Conservation (phyloP, 2,888 invertebrate species). For the Eurois occulta region DNA sequence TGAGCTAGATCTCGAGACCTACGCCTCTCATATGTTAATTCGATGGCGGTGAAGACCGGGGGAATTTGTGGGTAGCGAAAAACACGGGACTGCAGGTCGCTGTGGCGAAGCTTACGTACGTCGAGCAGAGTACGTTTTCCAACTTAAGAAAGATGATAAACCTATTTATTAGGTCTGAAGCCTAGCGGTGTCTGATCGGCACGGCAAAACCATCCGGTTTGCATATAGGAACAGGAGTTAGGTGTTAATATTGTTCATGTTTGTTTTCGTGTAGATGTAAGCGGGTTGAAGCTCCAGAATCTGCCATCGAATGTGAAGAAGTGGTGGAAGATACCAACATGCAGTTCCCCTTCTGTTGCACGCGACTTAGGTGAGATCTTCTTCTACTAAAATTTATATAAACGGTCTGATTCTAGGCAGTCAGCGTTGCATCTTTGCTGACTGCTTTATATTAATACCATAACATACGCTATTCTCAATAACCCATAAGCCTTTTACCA, state of each 20-base stretch:
- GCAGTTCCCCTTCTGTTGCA: slow-evolving; percentile 88
- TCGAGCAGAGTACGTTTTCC: background rate
- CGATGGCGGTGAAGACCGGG: background rate
- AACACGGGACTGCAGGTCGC: too few species aligned
- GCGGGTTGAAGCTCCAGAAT: slow-evolving; percentile 86
- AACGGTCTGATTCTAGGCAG: background rate
- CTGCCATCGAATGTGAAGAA: slow-evolving; percentile 87
- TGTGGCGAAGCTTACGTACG: too few species aligned
- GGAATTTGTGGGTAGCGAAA: background rate
- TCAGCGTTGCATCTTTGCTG: background rate
- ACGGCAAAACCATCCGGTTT: background rate
- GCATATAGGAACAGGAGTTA: background rate
- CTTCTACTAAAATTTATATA: background rate
- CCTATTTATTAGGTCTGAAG: background rate
- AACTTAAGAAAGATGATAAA: background rate
- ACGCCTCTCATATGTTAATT: background rate
- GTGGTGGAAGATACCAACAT: slow-evolving; percentile 89
- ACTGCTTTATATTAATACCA: background rate
- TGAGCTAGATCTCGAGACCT: too few species aligned
- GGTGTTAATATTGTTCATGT: background rate
- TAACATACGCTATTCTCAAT: too few species aligned
- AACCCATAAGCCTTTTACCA: too few species aligned
- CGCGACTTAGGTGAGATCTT: slow-evolving; percentile 79
- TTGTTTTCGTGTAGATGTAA: slow-evolving; percentile 78
- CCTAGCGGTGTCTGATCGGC: background rate